These are phyloP conservation scores for Oithona nana DNA, from an alignment of 2,888 invertebrate genomes.

Conservation along the genomic window DNA sequence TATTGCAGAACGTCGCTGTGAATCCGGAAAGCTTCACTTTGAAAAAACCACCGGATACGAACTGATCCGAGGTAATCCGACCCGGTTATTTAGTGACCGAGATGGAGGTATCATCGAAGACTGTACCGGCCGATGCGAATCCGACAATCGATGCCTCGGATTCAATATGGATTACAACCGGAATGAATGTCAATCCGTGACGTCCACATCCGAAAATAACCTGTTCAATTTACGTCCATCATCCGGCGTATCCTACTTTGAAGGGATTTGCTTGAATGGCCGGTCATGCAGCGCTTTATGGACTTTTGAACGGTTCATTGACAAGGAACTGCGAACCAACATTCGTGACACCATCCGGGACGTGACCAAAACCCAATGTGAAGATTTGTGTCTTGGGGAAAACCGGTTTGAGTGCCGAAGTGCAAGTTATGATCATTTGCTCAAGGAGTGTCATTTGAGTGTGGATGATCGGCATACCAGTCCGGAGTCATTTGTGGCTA, in stretches of 20 bases:
- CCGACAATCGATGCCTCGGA: slow-evolving; percentile 27
- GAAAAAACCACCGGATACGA: slow-evolving; percentile 28
- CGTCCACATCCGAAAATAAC: slow-evolving; percentile 24
- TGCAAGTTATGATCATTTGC: slow-evolving; percentile 33
- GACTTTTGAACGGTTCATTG: slow-evolving; percentile 33
- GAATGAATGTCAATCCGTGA: slow-evolving; percentile 27
- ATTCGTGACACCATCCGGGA: slow-evolving; percentile 24
- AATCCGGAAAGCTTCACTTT: slow-evolving; percentile 26
- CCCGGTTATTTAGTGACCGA: slow-evolving; percentile 24
- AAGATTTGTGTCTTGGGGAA: slow-evolving; percentile 33
- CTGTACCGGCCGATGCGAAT: slow-evolving; percentile 28
- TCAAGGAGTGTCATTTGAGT: slow-evolving; percentile 31
- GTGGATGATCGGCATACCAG: slow-evolving; percentile 33
- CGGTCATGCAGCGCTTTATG: slow-evolving; percentile 28
- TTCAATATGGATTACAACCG: slow-evolving; percentile 30
- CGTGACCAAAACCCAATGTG: slow-evolving; percentile 30
- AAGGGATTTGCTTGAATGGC: slow-evolving; percentile 27
- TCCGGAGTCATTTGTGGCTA: neutral
- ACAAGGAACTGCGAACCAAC: slow-evolving; percentile 30
- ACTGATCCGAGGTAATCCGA: slow-evolving; percentile 23
- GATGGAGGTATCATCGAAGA: slow-evolving; percentile 28
- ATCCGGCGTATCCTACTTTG: slow-evolving; percentile 27
- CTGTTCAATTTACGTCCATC: slow-evolving; percentile 25
- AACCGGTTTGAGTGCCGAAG: slow-evolving; percentile 33
- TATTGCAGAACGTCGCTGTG: slow-evolving; percentile 22